These are phyloP conservation scores for Rhinolophus ferrumequinum DNA, from an alignment of 2,113 vertebrate species.

Conservation along the genomic window DNA sequence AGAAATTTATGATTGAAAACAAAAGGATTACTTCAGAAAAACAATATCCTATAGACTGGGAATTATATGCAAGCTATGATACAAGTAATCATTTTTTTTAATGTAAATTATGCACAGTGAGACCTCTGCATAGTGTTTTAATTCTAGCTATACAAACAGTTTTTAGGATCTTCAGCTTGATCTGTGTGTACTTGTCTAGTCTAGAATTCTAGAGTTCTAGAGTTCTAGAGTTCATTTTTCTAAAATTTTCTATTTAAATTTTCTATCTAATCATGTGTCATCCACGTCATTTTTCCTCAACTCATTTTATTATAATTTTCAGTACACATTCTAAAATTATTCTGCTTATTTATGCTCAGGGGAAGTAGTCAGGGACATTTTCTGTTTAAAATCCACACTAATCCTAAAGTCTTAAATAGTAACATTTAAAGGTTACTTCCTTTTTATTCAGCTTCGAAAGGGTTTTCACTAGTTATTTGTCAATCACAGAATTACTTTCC, in stretches of 20 bases:
- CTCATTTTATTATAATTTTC: slow-evolving; percentile 22
- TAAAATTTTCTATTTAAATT: not conserved
- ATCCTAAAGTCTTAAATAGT: not conserved
- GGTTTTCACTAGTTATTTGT: not conserved
- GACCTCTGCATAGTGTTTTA: not conserved
- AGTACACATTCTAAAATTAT: not conserved
- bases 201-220: not conserved
- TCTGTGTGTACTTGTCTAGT: not conserved
- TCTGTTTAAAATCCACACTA: slow-evolving; percentile 39
- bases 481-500: not conserved
- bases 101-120: not conserved
- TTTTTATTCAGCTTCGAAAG: not conserved
- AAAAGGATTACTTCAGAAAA: not conserved
- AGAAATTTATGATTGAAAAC: slow-evolving; percentile 6
- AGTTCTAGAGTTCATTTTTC: not conserved
- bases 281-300: not conserved
- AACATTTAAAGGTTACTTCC: not conserved
- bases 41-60: not conserved
- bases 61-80: not conserved
- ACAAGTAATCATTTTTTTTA: not conserved
- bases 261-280: not conserved
- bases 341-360: not conserved
- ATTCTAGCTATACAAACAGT: not conserved
- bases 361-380: not conserved
- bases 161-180: not conserved